Base-by-base conservation (phyloP, 2,888 invertebrate genomes). In the Ichneumoninae sp. region DNA sequence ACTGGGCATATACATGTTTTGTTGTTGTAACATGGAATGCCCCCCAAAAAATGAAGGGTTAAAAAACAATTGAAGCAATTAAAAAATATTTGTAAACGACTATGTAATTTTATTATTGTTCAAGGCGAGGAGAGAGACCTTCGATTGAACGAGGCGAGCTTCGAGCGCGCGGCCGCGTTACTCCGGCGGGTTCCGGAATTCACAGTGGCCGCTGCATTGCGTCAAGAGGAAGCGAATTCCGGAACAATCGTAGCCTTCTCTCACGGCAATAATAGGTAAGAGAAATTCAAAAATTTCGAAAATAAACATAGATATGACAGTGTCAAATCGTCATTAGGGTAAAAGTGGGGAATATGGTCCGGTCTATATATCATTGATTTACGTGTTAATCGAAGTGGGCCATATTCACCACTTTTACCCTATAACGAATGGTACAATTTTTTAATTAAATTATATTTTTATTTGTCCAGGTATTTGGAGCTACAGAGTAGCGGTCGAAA, bases 401-500 rank as follows among this genome's bases (percentile, higher is more conserved):
- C n/a, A n/a, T n/a, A n/a, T n/a, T n/a, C n/a, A n/a, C n/a, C n/a
- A n/a, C n/a, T n/a, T n/a, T n/a, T n/a, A n/a, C n/a, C n/a, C n/a
- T n/a, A 0, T 33, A 33, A 33, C 33, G 1, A 44, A 66, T 13
- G n/a, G 19, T 40, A 36, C 69, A 7, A 65, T 77, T 44, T 44
- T 71, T 47, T 22, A 68, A 68, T 36, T 33, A 33, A 84, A 62
- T 60, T 30, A 5, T 16, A 62, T 16, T 6, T 33, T n/a, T 6
- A 3, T 22, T 22, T 33, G 7, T 93, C 91, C 95, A 97, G 98
- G 95, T 97, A 97, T 95, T 95, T 98, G 95, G 98, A 98, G 95
- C 95, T 98, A 94, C 97, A 98, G 95, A 98, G 97, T 93, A 97
- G 97, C 94, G 98, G 98, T 89, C 96, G 97, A 87, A 96, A 96